A percentile compares a stretch with the other conserved stretches of the same genome.
phyloP scores from a whole-genome alignment of 1,140 invertebrate genomes.

The Dreissena rostriformis region DNA sequence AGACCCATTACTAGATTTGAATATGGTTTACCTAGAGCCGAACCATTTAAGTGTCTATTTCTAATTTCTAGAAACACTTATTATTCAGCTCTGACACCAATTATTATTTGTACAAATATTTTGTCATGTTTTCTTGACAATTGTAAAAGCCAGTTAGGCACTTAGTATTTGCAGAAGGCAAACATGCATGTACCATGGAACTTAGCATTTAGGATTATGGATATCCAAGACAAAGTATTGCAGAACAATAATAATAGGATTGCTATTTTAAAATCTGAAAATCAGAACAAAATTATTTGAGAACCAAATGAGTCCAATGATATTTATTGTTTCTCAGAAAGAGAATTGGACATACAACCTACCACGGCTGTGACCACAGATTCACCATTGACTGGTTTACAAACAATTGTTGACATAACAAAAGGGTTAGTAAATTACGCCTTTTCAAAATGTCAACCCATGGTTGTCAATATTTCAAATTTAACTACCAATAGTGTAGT shows the following conservation, averaged over 20 bases:
- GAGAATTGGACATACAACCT: too few species aligned
- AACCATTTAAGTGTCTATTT: conserved; percentile 31
- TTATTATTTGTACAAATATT: conserved; percentile 56
- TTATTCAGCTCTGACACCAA: conserved; percentile 27
- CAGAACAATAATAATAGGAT: conserved; percentile 21
- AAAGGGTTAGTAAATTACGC: too few species aligned
- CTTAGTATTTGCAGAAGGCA: conserved; percentile 21
- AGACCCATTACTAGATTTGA: conserved; percentile 84
- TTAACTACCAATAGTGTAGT: too few species aligned
- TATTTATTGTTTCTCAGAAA: too few species aligned
- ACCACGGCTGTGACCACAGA: too few species aligned
- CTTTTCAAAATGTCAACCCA: too few species aligned
- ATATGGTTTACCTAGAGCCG: conserved; percentile 54
- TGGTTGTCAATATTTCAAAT: too few species aligned
- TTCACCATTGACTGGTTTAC: too few species aligned
- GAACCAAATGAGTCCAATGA: conserved; percentile 6
- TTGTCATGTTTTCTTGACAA: conserved; percentile 29
- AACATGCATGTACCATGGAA: conserved; percentile 25
- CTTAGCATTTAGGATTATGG: conserved; percentile 36
- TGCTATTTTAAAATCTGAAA: background rate
- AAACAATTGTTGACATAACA: too few species aligned
- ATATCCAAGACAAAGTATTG: conserved; percentile 16
- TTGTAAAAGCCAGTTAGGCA: conserved; percentile 17
- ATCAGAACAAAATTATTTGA: background rate
- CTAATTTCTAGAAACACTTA: conserved; percentile 49